Conservation (phyloP, 92 coral and sea anemone species). For the Parazoanthus darwini region DNA sequence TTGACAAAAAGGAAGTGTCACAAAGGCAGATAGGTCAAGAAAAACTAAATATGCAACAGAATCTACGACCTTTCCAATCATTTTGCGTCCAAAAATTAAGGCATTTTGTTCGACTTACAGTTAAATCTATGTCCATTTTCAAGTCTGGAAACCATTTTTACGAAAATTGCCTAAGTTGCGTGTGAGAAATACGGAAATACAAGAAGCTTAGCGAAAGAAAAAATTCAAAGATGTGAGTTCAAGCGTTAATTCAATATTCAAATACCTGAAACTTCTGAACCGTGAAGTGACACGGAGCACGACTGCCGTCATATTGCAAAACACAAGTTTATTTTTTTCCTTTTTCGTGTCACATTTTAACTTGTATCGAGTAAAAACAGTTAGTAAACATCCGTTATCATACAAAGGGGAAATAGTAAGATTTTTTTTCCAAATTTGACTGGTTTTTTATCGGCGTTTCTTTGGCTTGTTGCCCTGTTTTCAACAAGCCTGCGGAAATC, state of each 20-base stretch:
- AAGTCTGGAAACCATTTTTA: not conserved
- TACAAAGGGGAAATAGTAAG: not conserved
- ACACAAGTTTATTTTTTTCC: not conserved
- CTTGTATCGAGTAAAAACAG: not conserved
- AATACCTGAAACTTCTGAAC: constrained; percentile 77
- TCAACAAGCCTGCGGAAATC: constrained; percentile 39
- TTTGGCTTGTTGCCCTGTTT: constrained; percentile 8
- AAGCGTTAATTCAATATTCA: constrained; percentile 62
- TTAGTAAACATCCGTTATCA: not conserved
- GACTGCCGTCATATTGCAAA: constrained; percentile 19
- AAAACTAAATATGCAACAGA: constrained; percentile 45
- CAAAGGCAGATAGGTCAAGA: constrained; percentile 32
- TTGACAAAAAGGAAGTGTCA: constrained; percentile 38
- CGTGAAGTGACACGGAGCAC: constrained; percentile 61
- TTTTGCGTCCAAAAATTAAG: not conserved
- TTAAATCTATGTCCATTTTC: not conserved
- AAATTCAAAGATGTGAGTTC: constrained; percentile 24
- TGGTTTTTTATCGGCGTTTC: constrained; percentile 18
- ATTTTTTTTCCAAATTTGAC: constrained; percentile 15
- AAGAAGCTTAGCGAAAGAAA: constrained; percentile 14
- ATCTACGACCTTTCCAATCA: constrained; percentile 29
- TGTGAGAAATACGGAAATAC: constrained; percentile 4
- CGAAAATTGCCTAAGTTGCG: not conserved
- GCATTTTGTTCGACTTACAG: not conserved
- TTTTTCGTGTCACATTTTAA: constrained; percentile 14